phyloP scores from a whole-genome alignment of 2,888 invertebrate species.

The Oxytorus armatus region DNA sequence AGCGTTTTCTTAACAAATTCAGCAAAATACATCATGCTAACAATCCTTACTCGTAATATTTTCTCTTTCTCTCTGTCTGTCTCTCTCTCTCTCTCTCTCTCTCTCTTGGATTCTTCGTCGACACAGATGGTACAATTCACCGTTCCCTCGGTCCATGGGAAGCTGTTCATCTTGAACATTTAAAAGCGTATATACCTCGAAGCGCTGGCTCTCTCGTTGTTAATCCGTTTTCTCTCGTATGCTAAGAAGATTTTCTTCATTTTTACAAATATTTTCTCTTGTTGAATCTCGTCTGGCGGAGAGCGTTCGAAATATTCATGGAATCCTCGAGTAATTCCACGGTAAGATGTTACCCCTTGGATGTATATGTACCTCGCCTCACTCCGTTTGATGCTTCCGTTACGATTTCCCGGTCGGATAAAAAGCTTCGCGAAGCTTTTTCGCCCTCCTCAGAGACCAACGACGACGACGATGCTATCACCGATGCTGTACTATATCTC shows the following conservation, averaged over 20 bases:
- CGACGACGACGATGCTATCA: constrained; percentile 22
- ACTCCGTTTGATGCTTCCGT: constrained; percentile 13
- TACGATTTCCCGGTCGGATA: constrained; percentile 42
- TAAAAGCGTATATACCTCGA: constrained; percentile 6
- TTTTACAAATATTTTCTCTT: constrained; percentile 69
- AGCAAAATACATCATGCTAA: constrained; percentile 72
- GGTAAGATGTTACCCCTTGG: constrained; percentile 40
- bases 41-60: constrained; percentile 75
- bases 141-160: background rate
- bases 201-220: constrained; percentile 33
- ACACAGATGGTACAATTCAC: constrained; percentile 26
- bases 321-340: constrained; percentile 71
- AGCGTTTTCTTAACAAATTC: background rate
- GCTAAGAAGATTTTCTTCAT: constrained; percentile 71
- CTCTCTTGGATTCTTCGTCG: constrained; percentile 62
- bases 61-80: constrained; percentile 72
- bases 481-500: constrained; percentile 22
- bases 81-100: constrained; percentile 69
- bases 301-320: constrained; percentile 73
- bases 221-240: constrained; percentile 60
- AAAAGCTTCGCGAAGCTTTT: constrained; percentile 44
- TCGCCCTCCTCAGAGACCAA: constrained; percentile 46
- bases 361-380: constrained; percentile 17
- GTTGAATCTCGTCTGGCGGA: constrained; percentile 70
- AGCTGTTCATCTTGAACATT: constrained; percentile 27